Evolutionary conservation across 1,140 invertebrate genomes (phyloP), one percentile per base, ranked within the genome.

Genomic region (Temnothorax curvispinosus): DNA sequence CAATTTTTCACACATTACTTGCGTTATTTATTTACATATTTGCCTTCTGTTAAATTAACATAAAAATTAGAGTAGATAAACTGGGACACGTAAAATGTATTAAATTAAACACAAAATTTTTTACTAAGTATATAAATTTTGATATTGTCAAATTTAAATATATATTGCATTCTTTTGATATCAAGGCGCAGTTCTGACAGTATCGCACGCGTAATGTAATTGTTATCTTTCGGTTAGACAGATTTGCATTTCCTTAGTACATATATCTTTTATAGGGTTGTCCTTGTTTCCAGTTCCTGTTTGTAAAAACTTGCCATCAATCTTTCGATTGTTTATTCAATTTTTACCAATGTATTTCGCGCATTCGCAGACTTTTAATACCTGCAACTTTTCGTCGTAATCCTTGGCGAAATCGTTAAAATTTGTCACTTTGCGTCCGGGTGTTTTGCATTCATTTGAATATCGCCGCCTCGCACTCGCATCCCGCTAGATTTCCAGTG

Each of bases 391-490:
- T 35, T 52, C 2, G 2, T 58, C 8, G 3, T n/a, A 11, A 21
- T 71, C 13, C 15, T 50, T 52, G 21, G 1, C 64, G 18, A 13
- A 74, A 47, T 60, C 13, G 13, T 47, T 35, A 47, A 58, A 44
- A 35, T 82, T 72, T 56, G 35, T 81, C 50, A 15, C 32, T 71
- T 27, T 27, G 9, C 35, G 18, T 62, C 21, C 56, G 27, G 47
- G 35, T 41, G 67, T 52, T 82, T 72, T 82, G 67, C 80, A 74
- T 82, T 82, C 15, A 82, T 82, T 74, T 74, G 65, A 82, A 71
- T 82, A 72, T 74, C 67, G 41, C 54, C 35, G 32, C 27, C 69
- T 74, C 60, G 41, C 32, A 60, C n/a, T 60, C 52, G 41, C 18
- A 47, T 82, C 67, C 52, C n/a, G 52, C 54, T 50, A 74, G 65